Percentiles rank a stretch among this genome's conserved stretches.
Conservation (phyloP, 2,113 vertebrate species). For the Oreochromis tanganicae region DNA sequence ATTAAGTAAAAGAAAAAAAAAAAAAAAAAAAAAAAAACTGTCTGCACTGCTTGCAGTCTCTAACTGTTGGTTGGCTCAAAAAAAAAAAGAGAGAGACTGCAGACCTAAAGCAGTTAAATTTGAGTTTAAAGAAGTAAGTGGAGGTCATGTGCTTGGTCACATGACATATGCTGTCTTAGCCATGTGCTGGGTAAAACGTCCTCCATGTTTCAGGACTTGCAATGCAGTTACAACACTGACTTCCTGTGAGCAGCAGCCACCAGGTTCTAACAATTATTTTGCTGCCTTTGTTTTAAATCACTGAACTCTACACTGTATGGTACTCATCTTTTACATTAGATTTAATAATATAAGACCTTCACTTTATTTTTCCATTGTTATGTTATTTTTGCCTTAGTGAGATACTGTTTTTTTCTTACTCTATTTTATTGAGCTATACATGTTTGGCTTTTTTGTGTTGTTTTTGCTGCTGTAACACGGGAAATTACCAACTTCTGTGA, state of each 20-base stretch:
- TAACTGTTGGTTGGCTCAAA: neutral
- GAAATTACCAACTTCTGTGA: neutral
- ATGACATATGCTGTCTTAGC: neutral
- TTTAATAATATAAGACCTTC: neutral
- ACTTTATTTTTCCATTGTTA: neutral
- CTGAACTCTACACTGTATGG: neutral
- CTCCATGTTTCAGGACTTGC: neutral
- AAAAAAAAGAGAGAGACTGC: neutral
- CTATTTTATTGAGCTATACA: neutral
- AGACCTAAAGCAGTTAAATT: neutral
- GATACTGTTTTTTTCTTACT: neutral
- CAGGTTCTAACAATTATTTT: neutral
- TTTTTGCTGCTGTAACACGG: neutral
- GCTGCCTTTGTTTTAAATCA: neutral
- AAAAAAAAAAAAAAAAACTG: neutral
- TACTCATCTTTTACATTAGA: accelerated
- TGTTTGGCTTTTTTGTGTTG: neutral
- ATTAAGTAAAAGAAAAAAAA: too few relatives aligned
- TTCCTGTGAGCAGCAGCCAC: neutral
- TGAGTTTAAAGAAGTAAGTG: neutral
- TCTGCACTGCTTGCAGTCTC: neutral
- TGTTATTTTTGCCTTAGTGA: neutral
- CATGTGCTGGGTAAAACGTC: neutral
- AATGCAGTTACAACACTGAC: neutral
- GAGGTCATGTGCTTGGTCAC: conserved; percentile 18